These are phyloP conservation scores for Pseudococcus longispinus DNA, from an alignment of 2,888 invertebrate genomes.

Conservation along the genomic window DNA sequence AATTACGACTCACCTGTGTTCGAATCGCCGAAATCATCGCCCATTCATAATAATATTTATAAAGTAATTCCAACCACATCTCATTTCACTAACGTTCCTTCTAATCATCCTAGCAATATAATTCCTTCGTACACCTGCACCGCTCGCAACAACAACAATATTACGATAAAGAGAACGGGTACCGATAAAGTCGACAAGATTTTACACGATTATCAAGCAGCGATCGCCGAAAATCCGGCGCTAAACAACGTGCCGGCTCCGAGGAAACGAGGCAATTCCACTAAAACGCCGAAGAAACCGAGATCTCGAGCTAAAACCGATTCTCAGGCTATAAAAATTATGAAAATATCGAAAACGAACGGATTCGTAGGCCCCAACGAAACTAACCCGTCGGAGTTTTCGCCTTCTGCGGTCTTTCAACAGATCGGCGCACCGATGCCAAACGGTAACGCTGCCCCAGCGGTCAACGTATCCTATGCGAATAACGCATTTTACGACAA, in stretches of 20 bases:
- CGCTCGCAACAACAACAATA: background rate
- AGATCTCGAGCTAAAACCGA: background rate
- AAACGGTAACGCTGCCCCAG: background rate
- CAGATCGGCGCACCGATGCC: background rate
- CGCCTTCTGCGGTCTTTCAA: background rate
- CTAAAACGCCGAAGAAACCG: background rate
- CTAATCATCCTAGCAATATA: background rate
- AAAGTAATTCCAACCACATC: background rate
- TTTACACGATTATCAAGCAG: background rate
- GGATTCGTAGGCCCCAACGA: background rate
- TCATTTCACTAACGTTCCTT: background rate
- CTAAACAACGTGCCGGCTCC: conserved; percentile 11
- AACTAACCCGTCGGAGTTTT: background rate
- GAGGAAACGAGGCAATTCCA: background rate
- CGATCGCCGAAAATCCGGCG: background rate
- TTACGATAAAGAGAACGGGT: background rate
- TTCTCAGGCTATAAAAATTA: background rate
- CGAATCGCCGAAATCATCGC: background rate
- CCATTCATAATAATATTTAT: background rate
- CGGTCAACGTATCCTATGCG: background rate
- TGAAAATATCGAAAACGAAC: background rate
- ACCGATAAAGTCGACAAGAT: background rate
- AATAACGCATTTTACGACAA: background rate
- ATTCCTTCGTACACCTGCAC: background rate
- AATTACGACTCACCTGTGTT: too few species aligned